A percentile compares a stretch with the other conserved stretches of the same genome.
These are phyloP conservation scores for Wiebesia pumilae DNA, from an alignment of 1,140 invertebrate genomes.

Conservation along the genomic window DNA sequence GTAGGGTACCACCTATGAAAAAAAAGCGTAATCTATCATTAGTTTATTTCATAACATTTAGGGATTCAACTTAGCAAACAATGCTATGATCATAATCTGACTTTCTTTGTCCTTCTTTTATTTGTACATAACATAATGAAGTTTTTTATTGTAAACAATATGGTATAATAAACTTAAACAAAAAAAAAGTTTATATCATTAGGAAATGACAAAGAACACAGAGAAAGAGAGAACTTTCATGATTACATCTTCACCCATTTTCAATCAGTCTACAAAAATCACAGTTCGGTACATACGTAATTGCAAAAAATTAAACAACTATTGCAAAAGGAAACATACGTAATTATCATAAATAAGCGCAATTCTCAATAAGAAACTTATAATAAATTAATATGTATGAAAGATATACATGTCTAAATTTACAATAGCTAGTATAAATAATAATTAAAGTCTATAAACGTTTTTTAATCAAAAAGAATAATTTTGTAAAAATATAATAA, in stretches of 20 bases:
- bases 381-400: not conserved
- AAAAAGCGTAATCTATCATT: constrained; percentile 71
- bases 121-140: not conserved
- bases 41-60: constrained; percentile 56
- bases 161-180: too few species aligned
- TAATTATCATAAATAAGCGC: constrained; percentile 6
- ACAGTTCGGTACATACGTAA: not conserved
- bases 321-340: not conserved
- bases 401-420: not conserved
- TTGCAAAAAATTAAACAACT: too few species aligned
- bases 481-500: too few species aligned
- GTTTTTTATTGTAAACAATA: too few species aligned
- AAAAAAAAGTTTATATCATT: not conserved
- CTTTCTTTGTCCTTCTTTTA: not conserved
- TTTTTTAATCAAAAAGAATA: not conserved
- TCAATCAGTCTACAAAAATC: constrained; percentile 24
- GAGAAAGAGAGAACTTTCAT: not conserved
- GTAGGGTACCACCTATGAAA: constrained; percentile 76
- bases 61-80: not conserved
- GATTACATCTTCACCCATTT: constrained; percentile 38
- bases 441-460: constrained; percentile 6
- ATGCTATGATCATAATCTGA: not conserved
- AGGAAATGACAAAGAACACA: not conserved
- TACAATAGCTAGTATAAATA: not conserved
- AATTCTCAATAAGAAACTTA: not conserved